A percentile compares a stretch with the other conserved stretches of the same genome.
These are phyloP conservation scores for Rhagologus leucostigma DNA, from an alignment of 2,113 vertebrate genomes.

Conservation along the genomic window DNA sequence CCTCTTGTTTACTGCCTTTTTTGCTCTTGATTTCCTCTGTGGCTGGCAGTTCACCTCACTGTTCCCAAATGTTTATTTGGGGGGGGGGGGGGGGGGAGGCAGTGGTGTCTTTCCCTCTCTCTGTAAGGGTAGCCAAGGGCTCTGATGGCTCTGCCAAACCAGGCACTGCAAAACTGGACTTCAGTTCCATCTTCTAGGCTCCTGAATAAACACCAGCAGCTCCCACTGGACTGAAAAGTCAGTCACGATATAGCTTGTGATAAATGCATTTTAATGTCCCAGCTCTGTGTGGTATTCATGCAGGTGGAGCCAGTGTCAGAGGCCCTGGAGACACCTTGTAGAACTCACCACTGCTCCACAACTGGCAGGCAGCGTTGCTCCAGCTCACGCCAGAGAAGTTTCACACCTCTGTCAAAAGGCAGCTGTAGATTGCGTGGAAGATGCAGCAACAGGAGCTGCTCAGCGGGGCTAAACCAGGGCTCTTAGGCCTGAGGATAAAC, in stretches of 20 bases:
- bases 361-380: not conserved
- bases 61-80: not conserved
- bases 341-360: not conserved
- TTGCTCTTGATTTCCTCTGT: not conserved
- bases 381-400: rapidly evolving
- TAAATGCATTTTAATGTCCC: not conserved
- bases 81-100: rapidly evolving
- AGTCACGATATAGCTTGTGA: not conserved
- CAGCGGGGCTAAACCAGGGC: not conserved
- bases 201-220: not conserved
- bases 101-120: not conserved
- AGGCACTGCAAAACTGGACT: not conserved
- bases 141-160: not conserved
- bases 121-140: not conserved
- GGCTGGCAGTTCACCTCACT: not conserved
- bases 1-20: not conserved
- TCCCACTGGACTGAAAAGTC: not conserved
- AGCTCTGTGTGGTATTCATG: not conserved
- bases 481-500: not conserved
- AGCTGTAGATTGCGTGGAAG: not conserved
- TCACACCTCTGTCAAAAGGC: not conserved
- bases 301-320: not conserved
- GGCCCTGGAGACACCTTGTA: not conserved
- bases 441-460: not conserved
- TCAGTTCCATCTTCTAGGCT: not conserved